A percentile compares a stretch with the other conserved stretches of the same genome.
These are phyloP conservation scores for Uria aalge DNA, from an alignment of 2,113 vertebrate species.

Conservation along the genomic window DNA sequence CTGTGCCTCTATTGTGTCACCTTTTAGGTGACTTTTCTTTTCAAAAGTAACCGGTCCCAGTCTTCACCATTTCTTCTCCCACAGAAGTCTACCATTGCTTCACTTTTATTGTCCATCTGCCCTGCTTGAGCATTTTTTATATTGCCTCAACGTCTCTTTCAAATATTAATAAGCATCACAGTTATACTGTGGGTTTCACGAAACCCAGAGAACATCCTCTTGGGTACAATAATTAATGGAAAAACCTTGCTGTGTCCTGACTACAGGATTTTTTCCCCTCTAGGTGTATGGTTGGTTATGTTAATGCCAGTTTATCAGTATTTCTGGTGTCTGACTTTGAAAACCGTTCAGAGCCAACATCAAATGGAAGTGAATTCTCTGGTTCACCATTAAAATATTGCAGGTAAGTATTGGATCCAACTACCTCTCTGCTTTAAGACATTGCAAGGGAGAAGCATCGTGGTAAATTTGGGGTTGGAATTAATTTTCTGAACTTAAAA, in stretches of 20 bases:
- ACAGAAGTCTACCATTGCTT: background rate
- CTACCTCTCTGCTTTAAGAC: background rate
- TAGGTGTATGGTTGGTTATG: slow-evolving; percentile 93
- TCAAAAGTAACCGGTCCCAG: background rate
- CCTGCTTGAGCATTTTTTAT: background rate
- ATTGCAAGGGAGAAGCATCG: background rate
- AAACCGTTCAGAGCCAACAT: slow-evolving; percentile 81
- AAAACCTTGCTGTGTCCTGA: slow-evolving; percentile 1
- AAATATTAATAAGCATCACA: background rate
- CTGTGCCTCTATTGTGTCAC: background rate
- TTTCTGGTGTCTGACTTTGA: slow-evolving; percentile 91
- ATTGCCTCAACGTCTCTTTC: background rate
- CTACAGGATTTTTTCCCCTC: background rate
- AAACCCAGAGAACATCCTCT: background rate
- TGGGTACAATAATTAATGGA: background rate
- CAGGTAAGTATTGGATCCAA: slow-evolving; percentile 72
- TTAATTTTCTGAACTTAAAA: background rate
- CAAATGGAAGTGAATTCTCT: slow-evolving; percentile 83
- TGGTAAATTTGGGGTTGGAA: background rate
- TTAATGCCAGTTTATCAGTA: slow-evolving; percentile 90
- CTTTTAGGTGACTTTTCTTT: background rate
- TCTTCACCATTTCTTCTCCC: background rate
- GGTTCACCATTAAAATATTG: slow-evolving; percentile 86
- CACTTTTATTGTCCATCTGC: background rate
- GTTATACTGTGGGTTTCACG: background rate